Conservation (phyloP, 1,140 invertebrate genomes). For the Leguminivora glycinivorella region DNA sequence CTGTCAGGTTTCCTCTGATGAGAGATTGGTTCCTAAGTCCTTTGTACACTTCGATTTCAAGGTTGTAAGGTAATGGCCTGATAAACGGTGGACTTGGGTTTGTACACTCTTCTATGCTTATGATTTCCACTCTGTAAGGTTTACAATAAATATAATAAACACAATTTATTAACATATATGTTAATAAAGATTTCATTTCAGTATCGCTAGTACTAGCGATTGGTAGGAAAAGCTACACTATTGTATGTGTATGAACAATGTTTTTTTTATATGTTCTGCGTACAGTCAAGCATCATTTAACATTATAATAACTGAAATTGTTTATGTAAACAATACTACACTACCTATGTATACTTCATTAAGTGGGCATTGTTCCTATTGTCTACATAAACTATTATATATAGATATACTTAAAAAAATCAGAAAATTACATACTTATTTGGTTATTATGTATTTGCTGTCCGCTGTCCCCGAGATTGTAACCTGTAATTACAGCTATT, state of each 20-base stretch:
- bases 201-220: neutral
- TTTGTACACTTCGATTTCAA: neutral
- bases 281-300: neutral
- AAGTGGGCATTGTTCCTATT: too few species aligned
- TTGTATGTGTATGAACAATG: too few species aligned
- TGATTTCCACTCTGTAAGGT: neutral
- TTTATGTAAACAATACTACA: neutral
- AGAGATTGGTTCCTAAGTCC: neutral
- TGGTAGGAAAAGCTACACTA: too few species aligned
- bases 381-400: too few species aligned
- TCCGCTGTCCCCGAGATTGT: too few species aligned
- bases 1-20: neutral
- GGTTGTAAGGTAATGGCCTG: neutral
- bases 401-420: neutral
- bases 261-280: neutral
- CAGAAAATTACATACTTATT: neutral
- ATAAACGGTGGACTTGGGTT: neutral
- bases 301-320: neutral
- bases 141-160: neutral
- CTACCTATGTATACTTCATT: too few species aligned
- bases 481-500: too few species aligned
- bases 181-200: neutral
- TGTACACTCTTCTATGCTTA: neutral
- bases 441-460: neutral
- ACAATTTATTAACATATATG: neutral